Evolutionary conservation across 2,113 vertebrate species (phyloP), one percentile per base, ranked within the genome.

Genomic region (Micronisus gabar): DNA sequence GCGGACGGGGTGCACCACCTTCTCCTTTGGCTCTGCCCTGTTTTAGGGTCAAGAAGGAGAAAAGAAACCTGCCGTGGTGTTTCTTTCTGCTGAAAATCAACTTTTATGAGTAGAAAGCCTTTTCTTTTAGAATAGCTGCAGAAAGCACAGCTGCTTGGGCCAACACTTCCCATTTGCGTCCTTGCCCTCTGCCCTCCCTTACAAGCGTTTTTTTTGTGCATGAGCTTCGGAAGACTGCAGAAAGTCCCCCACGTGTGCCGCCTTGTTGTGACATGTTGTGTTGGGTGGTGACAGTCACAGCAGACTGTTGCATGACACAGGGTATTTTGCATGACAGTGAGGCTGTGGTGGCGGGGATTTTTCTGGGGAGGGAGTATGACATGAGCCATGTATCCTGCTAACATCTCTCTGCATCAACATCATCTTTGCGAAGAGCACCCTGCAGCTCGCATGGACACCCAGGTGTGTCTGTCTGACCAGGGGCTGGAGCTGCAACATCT

Each of bases 251-350:
- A 9, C 3, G 2, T 86, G 61, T 94, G 85, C 85, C 1, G 9
- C 41, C 70, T 79, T 72, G 38, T 41, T 83, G 52, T 89, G 65
- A 75, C 56, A 29, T 5, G 63, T 53, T 2, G 4, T 50, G 32
- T 36, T 75, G 91, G 63, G 53, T 80, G 43, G 53, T 88, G 78
- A 52, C 86, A 91, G 81, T 96, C 92, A 90, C 87, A 94, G 38
- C 92, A 55, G 74, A 58, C 67, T 47, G 9, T 50, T 52, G 59
- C 88, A 40, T 62, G 72, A 96, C 87, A 94, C 58, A 36, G 17
- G 41, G 78, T 62, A 15, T 21, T 68, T 23, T 75, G 26, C 47
- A 67, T 78, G 79, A 63, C 45, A 58, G 82, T 38, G 59, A 72
- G 73, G 23, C 83, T 74, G 40, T 19, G 61, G 36, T 40, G 34